Conservation (phyloP, 2,888 invertebrate species). For the Gisinianus flammeolus region DNA sequence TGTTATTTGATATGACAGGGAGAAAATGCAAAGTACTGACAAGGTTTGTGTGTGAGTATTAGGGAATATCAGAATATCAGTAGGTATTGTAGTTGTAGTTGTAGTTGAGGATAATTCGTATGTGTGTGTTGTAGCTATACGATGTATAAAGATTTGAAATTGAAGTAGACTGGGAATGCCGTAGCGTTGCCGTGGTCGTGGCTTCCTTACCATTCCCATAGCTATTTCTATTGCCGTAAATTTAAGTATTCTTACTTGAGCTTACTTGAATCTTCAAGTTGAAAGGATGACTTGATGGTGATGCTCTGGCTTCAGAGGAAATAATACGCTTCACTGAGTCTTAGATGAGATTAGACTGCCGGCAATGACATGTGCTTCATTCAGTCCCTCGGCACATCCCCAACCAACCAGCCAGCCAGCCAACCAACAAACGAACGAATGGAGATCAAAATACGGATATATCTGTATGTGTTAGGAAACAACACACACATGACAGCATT, state of each 20-base stretch:
- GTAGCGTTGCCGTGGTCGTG: not conserved
- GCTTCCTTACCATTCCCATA: not conserved
- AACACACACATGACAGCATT: too few species aligned
- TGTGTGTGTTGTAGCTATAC: too few species aligned
- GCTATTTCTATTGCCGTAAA: too few species aligned
- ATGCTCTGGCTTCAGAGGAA: slow-evolving; percentile 29
- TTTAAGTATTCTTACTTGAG: not conserved
- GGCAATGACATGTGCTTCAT: slow-evolving; percentile 26
- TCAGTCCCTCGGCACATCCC: too few species aligned
- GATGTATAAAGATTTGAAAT: not conserved
- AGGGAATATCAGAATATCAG: not conserved
- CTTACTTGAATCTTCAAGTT: not conserved
- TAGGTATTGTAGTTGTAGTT: too few species aligned
- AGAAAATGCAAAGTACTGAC: not conserved
- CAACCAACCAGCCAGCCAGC: too few species aligned
- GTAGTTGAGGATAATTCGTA: too few species aligned
- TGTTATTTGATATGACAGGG: too few species aligned
- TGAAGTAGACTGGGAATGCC: too few species aligned
- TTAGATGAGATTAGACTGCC: slow-evolving; percentile 40
- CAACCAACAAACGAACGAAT: too few species aligned
- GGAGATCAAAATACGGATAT: too few species aligned
- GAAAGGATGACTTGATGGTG: slow-evolving; percentile 7
- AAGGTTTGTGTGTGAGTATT: not conserved
- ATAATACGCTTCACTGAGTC: slow-evolving; percentile 35
- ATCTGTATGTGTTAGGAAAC: too few species aligned